Percentiles rank a stretch among this genome's conserved stretches.
These are phyloP conservation scores for Nephila pilipes DNA, from an alignment of 1,140 invertebrate species.

Conservation along the genomic window DNA sequence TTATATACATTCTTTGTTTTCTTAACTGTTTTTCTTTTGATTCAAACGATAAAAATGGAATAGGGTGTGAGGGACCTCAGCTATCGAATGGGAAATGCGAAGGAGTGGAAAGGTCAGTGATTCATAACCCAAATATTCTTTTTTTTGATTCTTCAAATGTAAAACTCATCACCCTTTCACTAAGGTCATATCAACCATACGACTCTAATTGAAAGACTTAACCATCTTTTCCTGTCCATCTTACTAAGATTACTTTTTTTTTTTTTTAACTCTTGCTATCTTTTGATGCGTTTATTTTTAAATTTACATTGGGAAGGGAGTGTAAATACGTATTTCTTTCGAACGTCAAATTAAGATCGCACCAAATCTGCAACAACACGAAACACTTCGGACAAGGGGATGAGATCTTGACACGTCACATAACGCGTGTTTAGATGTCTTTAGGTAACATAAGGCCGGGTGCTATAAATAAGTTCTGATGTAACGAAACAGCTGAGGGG, in stretches of 20 bases:
- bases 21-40: too few relatives aligned
- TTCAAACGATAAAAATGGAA: too few relatives aligned
- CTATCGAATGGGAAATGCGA: too few relatives aligned
- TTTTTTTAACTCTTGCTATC: background rate
- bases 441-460: constrained; percentile 8
- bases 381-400: constrained; percentile 38
- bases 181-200: background rate
- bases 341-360: constrained; percentile 18
- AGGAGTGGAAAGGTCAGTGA: too few relatives aligned
- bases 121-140: background rate
- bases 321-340: constrained; percentile 10
- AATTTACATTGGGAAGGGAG: background rate
- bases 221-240: background rate
- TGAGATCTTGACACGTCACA: constrained; percentile 29
- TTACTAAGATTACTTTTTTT: background rate
- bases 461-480: background rate
- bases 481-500: background rate
- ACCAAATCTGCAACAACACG: background rate
- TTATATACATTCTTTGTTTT: too few relatives aligned
- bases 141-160: background rate
- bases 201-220: constrained; percentile 26
- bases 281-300: constrained; percentile 36
- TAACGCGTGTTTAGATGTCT: constrained; percentile 35
- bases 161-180: background rate
- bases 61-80: too few relatives aligned